Base-by-base conservation (phyloP, 2,113 vertebrate genomes). In the Halcyon senegalensis region DNA sequence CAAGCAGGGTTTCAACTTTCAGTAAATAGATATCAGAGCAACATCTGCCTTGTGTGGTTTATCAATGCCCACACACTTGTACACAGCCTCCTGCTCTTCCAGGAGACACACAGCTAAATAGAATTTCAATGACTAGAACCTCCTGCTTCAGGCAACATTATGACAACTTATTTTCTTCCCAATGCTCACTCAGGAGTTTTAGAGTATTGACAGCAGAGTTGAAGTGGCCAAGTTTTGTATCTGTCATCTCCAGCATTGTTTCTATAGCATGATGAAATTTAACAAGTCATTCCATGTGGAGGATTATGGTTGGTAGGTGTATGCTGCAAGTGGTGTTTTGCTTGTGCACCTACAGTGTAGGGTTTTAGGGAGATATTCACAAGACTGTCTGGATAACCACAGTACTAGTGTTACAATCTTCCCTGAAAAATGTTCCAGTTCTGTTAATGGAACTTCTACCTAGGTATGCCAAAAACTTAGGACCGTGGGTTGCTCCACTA, bases 121-220 rank as follows among this genome's bases (percentile, higher is more conserved):
- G 62, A 91, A 82, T 69, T 72, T 88, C 75, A 55, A 4, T 60
- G 63, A 66, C 35, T 76, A 31, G 60, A 33, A 74, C 24, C 11
- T 94, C 53, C 51, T 82, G 33, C 69, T 96, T 74, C 75, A 74
- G 76, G 66, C 50, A 91, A 41, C 7, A 9, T 83, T 56, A 35
- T 31, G 46, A 66, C 58, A 87, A 79, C 41, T 89, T 86, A 12
- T 56, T 88, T 95, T 94, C 59, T 76, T 95, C 41, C 53, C 50
- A 41, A 4, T 55, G 35, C 27, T 91, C 72, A 28, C 18, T 90
- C 66, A 87, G n/a, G 72, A 90, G n/a, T 87, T 93, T 84, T 60
- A 91, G 62, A 79, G 39, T 67, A 74, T 64, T 90, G 69, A 79
- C 84, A 97, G 73, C 20, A 66, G 15, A 81, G 70, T 25, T 80